phyloP scores from a whole-genome alignment of 2,797 vertebrate species.

The Chaetophractus vellerosus region DNA sequence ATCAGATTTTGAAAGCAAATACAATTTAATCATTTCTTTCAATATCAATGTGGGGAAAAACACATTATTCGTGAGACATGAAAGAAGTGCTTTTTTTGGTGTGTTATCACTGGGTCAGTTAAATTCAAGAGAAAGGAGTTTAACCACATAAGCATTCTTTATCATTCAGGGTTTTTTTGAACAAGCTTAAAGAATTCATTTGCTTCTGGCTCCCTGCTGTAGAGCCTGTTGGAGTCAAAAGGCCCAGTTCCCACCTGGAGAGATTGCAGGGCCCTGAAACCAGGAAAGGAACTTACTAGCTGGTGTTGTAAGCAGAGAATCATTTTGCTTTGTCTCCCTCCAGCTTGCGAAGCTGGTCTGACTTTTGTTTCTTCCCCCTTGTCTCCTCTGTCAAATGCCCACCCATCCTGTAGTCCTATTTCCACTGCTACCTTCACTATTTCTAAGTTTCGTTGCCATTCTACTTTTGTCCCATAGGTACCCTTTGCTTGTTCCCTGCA shows the following conservation, averaged over 20 bases:
- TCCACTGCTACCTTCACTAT: background rate
- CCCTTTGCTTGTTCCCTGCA: background rate
- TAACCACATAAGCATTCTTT: background rate
- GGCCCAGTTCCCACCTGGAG: background rate
- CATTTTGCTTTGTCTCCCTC: background rate
- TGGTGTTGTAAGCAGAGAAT: background rate
- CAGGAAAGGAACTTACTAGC: background rate
- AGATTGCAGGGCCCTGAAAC: background rate
- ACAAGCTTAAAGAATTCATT: background rate
- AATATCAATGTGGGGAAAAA: constrained; percentile 51
- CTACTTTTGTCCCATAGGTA: background rate
- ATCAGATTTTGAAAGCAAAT: constrained; percentile 82
- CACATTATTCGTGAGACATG: constrained; percentile 20
- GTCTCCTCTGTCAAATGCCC: background rate
- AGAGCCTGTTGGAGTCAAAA: constrained; percentile 23
- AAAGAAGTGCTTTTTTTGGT: constrained; percentile 39
- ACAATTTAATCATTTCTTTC: constrained; percentile 76
- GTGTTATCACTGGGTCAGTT: background rate
- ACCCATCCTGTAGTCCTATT: background rate
- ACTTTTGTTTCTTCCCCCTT: background rate
- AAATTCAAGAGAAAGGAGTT: background rate
- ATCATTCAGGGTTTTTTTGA: background rate
- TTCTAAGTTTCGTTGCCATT: constrained; percentile 25
- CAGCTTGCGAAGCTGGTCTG: background rate
- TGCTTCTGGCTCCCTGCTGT: background rate